Base-by-base conservation (phyloP, 2,797 vertebrate genomes). In the Chiroxiphia lanceolata region DNA sequence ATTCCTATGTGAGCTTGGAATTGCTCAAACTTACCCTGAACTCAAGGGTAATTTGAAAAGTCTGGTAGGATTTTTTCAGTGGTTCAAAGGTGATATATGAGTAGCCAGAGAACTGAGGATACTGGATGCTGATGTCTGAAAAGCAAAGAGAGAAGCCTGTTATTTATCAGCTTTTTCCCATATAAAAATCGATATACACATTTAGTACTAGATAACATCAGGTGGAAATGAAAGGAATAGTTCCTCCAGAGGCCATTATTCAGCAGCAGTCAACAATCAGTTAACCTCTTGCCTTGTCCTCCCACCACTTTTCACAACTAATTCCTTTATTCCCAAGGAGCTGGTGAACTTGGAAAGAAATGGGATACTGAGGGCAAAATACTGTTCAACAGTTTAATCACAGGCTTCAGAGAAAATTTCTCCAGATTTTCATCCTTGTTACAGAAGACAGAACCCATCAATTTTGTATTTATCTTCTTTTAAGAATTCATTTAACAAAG, bases 11-110 rank as follows among this genome's bases (percentile, higher is more conserved):
- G 38, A 90, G 12, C 13, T 47, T 23, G 34, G 42, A 87, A 70
- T 63, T 88, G 33, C 19, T 80, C 67, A 87, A 84, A 96, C 97
- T 98, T 98, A 99, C 99, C 98, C 98, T 99, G 95, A 99, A 99
- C 98, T 99, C 99, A 89, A 99, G 70, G 40, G 98, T 98, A 96
- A 99, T 99, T 93, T 99, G 99, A 97, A 99, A 99, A 16, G 97
- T 98, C 97, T 99, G 99, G 90, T 99, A 99, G 33, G 99, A 99
- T 93, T 99, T 99, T 97, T 99, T 99, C 96, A 99, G 97, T 7
- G 99, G 99, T 94, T 99, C 99, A 98, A 99, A 99, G 56, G 98
- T 99, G 96, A 99, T 97, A 80, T 99, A 99, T 44, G 99, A 99
- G 94, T 98, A 98, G 36, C 99, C 99, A 56, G 97, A 98, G 93